Base-by-base conservation (phyloP, 2,113 vertebrate genomes). In the Saguinus imperator region DNA sequence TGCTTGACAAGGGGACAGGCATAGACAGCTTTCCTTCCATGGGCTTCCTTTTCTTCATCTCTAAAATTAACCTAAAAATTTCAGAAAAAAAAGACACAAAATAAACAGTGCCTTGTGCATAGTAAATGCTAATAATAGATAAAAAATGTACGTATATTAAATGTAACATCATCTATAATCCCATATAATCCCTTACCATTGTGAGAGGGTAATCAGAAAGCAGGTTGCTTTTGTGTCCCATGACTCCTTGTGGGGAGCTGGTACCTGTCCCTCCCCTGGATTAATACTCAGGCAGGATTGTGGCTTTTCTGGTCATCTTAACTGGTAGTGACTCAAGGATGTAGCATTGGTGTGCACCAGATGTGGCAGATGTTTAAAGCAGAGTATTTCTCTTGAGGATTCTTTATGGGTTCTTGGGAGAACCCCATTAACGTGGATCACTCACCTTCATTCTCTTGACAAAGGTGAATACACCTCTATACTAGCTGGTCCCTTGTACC, bases 1-100 rank as follows among this genome's bases (percentile, higher is more conserved):
- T 20, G 81, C 77, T 48, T 95, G 95, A 95, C 94, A 95, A 89
- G 61, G 55, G 64, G 72, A 57, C 82, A 92, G 92, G 58, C 77
- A 14, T 1, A 89, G 84, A 48, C 40, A 40, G 82, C n/a, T 90
- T 29, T 87, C 20, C 66, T 84, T 76, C 75, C 45, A 20, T 8
- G 16, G 45, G 12, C 55, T 85, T 85, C 84, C 86, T 96, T 83
- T 77, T 57, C 70, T 61, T 20, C 5, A 61, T 73, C 48, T 93
- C 85, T 92, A 93, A 92, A 90, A 85, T 76, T 45, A 94, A 61
- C 61, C 76, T 83, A 92, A 92, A 95, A 66, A 58, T 17, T 48
- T 66, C 61, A 81, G 29, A 6, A 40, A 68, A 72, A 92, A 52
- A 21, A 43, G 58, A 18, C 14, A 76, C 11, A 81, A 83, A 58